Conservation (phyloP, 2,888 invertebrate genomes). For the Tetranychus truncatus region DNA sequence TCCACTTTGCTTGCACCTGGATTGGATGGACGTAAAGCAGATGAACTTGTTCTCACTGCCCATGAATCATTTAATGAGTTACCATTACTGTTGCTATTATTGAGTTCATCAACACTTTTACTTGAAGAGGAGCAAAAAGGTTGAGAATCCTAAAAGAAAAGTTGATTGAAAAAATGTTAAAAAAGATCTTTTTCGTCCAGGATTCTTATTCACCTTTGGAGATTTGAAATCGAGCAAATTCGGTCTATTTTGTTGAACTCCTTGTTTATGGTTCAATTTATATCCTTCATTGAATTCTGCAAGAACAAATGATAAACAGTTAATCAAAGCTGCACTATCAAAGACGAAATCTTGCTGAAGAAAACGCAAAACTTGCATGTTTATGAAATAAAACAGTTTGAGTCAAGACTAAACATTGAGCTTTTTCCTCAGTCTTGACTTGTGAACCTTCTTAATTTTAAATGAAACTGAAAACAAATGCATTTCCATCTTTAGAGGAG, state of each 20-base stretch:
- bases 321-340: too few relatives aligned
- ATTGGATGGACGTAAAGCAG: not conserved
- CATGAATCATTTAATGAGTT: not conserved
- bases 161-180: not conserved
- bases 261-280: not conserved
- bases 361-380: too few relatives aligned
- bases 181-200: not conserved
- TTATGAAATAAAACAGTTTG: too few relatives aligned
- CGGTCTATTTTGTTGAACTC: not conserved
- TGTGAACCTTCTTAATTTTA: too few relatives aligned
- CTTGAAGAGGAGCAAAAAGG: not conserved
- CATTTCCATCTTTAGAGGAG: too few relatives aligned
- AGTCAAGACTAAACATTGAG: too few relatives aligned
- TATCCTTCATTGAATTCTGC: not conserved
- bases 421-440: too few relatives aligned
- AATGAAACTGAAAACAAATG: too few relatives aligned
- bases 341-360: too few relatives aligned
- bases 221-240: not conserved
- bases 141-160: not conserved
- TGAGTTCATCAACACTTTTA: conserved; percentile 25
- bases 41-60: not conserved
- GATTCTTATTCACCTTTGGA: not conserved
- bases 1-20: too few relatives aligned
- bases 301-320: not conserved
- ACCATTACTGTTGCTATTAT: conserved; percentile 17